Evolutionary conservation across 2,113 vertebrate genomes (phyloP).

Genomic region (Arvicanthis niloticus): DNA sequence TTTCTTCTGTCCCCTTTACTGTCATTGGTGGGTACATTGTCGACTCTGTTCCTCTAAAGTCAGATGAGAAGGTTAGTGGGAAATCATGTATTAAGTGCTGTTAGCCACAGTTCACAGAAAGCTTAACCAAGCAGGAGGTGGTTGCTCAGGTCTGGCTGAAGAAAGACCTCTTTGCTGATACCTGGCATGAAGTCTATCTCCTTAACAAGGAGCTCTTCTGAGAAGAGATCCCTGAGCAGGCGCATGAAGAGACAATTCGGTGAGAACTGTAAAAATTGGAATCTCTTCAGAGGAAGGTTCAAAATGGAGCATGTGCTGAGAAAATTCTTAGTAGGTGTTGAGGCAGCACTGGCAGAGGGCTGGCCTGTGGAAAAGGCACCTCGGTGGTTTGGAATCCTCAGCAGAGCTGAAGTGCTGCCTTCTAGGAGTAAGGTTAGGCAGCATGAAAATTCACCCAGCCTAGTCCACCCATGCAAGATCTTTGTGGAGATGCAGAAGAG

Average conservation of each 20-base stretch:
- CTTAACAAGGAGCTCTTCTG: neutral
- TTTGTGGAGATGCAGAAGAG: neutral
- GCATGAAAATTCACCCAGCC: neutral
- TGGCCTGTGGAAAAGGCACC: neutral
- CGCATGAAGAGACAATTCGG: neutral
- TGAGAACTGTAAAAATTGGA: neutral
- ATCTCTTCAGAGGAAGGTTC: neutral
- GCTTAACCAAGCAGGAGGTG: neutral
- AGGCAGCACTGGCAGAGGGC: neutral
- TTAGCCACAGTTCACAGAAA: neutral
- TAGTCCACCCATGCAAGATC: neutral
- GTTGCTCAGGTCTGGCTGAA: neutral
- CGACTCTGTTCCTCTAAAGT: neutral
- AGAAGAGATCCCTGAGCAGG: neutral
- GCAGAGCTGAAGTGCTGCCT: neutral
- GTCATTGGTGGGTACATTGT: neutral
- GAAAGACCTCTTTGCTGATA: neutral
- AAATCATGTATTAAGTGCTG: neutral
- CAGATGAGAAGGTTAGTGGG: neutral
- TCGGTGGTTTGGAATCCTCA: neutral
- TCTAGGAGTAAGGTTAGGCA: neutral
- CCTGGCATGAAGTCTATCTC: neutral
- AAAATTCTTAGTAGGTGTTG: neutral
- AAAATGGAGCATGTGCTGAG: neutral
- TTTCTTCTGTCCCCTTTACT: neutral